Evolutionary conservation across 2,888 invertebrate genomes (phyloP), one percentile per base, ranked within the genome.

Genomic region (Drosophila siamana): DNA sequence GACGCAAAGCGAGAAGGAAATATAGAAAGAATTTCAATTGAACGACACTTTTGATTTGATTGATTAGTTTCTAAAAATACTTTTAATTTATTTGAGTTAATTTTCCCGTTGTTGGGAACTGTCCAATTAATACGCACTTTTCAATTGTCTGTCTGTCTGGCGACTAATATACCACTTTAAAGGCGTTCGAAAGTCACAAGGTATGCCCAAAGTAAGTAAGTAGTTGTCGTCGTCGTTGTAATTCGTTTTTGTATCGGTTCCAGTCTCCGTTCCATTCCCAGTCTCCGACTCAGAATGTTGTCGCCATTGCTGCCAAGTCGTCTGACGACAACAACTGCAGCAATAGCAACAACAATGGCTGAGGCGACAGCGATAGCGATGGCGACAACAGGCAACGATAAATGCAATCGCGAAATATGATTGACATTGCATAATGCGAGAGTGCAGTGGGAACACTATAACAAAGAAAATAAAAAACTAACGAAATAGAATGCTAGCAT

Each of bases 401-500:
- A 76, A 74, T 76, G 73, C 66, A 74, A 81, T 69, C 70, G 82
- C 79, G 41, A 68, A 72, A 69, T 75, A 69, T 74, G 80, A 75
- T 88, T 84, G 84, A 69, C 78, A 77, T 86, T 86, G 74, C 86
- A 85, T 87, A 86, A 83, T 77, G 64, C 57, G 26, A 51, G 19
- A 44, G 41, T 51, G 36, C 7, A n/a, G 9, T 40, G 24, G 15
- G 33, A 46, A 64, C 47, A 46, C 60, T 47, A 8, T 33, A 30
- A 15, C 33, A 40, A 64, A 55, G 56, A 55, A 43, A 50, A 19
- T 24, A 26, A 24, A 43, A 52, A 11, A 44, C n/a, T 54, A 40
- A 47, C 33, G 28, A 54, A 38, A 40, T 47, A 60, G 46, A 60
- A 55, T 56, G 69, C 52, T 47, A 62, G 51, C 56, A 52, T 57